A percentile compares a stretch with the other conserved stretches of the same genome.
phyloP scores from a whole-genome alignment of 2,888 invertebrate genomes.

The Apamea epomidion region DNA sequence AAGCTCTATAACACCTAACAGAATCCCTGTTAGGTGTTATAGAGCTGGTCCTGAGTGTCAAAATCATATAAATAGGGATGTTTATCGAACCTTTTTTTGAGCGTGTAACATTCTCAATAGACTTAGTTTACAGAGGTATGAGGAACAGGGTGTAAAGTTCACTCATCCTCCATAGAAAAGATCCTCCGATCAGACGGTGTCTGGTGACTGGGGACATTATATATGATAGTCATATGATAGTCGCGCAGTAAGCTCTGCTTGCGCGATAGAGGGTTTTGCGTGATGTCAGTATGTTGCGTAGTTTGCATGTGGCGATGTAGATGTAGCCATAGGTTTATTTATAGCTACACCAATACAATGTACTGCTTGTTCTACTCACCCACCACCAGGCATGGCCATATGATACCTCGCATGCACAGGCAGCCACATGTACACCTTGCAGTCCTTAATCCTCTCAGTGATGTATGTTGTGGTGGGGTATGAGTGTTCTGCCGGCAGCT shows the following conservation, averaged over 20 bases:
- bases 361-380: slow-evolving; percentile 75
- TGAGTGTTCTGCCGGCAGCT: slow-evolving; percentile 78
- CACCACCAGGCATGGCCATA: slow-evolving; percentile 76
- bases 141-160: too few relatives aligned
- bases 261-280: too few relatives aligned
- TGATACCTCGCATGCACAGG: slow-evolving; percentile 87
- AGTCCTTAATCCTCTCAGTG: slow-evolving; percentile 69
- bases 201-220: too few relatives aligned
- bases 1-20: too few relatives aligned
- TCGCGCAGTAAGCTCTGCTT: too few relatives aligned
- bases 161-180: too few relatives aligned
- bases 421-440: slow-evolving; percentile 73
- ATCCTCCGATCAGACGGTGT: too few relatives aligned
- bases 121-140: neutral
- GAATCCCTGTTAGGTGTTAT: too few relatives aligned
- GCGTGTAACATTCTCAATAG: neutral
- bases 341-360: neutral
- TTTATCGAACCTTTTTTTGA: neutral
- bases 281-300: too few relatives aligned
- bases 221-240: too few relatives aligned
- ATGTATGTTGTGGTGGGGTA: slow-evolving; percentile 75
- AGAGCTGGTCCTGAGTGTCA: neutral
- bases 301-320: too few relatives aligned
- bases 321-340: neutral
- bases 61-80: neutral